Conservation (phyloP, 2,113 vertebrate species). For the Vimba vimba region DNA sequence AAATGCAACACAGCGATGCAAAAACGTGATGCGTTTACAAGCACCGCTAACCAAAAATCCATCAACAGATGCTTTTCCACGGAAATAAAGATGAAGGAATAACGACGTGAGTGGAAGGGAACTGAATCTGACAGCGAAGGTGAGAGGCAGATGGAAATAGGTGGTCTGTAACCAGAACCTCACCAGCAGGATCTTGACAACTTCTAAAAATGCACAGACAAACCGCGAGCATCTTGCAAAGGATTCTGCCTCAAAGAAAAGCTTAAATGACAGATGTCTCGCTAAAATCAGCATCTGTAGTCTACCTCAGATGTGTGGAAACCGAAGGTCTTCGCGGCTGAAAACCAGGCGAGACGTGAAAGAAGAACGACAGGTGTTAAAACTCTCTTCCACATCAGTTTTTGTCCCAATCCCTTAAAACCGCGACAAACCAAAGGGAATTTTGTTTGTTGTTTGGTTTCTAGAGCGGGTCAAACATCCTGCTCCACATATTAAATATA, state of each 20-base stretch:
- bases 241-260: background rate
- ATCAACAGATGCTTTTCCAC: slow-evolving; percentile 20
- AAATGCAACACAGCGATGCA: slow-evolving; percentile 9
- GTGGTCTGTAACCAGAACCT: slow-evolving; percentile 62
- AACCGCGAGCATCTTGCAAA: background rate
- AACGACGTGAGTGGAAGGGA: background rate
- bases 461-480: background rate
- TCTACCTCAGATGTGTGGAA: background rate
- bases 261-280: slow-evolving; percentile 8
- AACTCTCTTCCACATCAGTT: background rate
- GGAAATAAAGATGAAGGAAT: slow-evolving; percentile 7
- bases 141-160: slow-evolving; percentile 66
- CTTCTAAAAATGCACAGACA: slow-evolving; percentile 45
- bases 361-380: background rate
- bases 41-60: slow-evolving; percentile 25
- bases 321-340: background rate
- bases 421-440: background rate
- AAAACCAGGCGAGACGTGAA: background rate
- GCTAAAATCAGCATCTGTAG: slow-evolving; percentile 16
- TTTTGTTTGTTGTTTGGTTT: background rate
- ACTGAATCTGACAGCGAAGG: slow-evolving; percentile 56
- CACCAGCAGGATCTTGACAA: slow-evolving; percentile 58
- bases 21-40: background rate
- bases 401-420: background rate
- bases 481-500: background rate